Conservation (phyloP, 2,113 vertebrate species). For the Mesembrinibis cayennensis region DNA sequence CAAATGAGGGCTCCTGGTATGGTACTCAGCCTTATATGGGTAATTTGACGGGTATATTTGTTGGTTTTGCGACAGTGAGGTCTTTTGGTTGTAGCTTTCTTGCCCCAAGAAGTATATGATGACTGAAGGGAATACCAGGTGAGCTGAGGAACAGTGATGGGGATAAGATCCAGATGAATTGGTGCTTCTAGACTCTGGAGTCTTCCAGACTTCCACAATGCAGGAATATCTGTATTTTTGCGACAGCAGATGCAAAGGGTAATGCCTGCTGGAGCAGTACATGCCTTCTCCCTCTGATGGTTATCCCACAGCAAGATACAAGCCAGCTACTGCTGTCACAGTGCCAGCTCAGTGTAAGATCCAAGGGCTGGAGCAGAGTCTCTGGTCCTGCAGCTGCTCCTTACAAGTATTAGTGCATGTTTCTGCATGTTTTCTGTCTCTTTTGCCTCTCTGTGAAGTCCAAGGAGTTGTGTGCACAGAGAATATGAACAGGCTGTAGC, state of each 20-base stretch:
- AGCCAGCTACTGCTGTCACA: too few relatives aligned
- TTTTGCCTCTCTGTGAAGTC: neutral
- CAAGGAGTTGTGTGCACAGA: neutral
- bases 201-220: neutral
- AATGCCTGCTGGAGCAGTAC: accelerated
- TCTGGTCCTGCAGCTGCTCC: neutral
- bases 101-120: accelerated
- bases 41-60: neutral
- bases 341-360: neutral
- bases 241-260: neutral
- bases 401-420: neutral
- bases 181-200: neutral
- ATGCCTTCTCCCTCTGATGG: neutral
- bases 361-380: neutral
- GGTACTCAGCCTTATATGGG: neutral
- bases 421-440: neutral
- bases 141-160: neutral
- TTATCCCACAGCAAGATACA: neutral
- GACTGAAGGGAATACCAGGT: neutral
- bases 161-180: neutral
- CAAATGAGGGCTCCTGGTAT: neutral
- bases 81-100: neutral
- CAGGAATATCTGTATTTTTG: neutral
- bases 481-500: neutral
- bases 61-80: neutral